phyloP scores from a whole-genome alignment of 2,797 vertebrate genomes.

The Poecilia velifera region DNA sequence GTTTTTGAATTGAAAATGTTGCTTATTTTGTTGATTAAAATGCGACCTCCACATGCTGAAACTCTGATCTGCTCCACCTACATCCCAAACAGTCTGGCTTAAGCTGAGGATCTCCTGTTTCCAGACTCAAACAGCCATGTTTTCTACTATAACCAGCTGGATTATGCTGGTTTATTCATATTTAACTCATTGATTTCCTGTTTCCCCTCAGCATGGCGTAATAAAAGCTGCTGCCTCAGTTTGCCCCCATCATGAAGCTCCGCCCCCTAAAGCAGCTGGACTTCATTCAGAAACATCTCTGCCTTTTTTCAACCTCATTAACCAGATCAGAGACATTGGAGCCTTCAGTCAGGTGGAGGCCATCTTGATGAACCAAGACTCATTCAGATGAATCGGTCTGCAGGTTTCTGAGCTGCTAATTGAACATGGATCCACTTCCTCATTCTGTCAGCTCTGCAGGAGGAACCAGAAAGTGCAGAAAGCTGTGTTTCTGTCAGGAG shows the following conservation, averaged over 20 bases:
- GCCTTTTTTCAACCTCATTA: neutral
- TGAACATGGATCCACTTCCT: neutral
- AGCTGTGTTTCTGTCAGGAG: neutral
- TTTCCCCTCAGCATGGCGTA: slow-evolving; percentile 60
- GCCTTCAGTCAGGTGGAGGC: neutral
- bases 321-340: neutral
- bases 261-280: slow-evolving; percentile 17
- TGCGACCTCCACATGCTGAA: no score
- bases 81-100: no score
- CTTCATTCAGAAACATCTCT: neutral
- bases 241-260: slow-evolving; percentile 11
- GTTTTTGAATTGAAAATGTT: no score
- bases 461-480: neutral
- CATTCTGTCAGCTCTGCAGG: neutral
- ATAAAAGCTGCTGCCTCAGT: neutral
- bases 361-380: neutral
- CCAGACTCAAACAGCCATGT: neutral
- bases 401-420: neutral
- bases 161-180: neutral
- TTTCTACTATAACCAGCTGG: neutral
- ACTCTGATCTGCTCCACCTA: no score
- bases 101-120: neutral
- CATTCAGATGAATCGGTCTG: neutral
- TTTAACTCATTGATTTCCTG: neutral
- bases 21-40: no score